Base-by-base conservation (phyloP, 2,888 invertebrate species). In the Agonopterix heracliana region DNA sequence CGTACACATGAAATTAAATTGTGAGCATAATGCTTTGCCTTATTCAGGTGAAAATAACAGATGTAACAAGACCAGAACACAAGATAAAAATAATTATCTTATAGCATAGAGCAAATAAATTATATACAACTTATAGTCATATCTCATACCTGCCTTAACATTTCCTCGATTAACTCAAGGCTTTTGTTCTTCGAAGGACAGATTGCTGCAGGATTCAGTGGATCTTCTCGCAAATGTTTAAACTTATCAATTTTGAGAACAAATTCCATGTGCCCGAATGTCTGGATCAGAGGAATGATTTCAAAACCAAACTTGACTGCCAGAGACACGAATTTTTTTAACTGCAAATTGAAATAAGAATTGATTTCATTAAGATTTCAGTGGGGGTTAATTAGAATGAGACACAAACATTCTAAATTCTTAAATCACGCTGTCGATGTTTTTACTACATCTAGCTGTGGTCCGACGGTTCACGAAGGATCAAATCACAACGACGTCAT, bases 251-350 rank as follows among this genome's bases (percentile, higher is more conserved):
- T 83, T 68, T 96, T 96, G 45, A 96, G 80, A 0, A 93, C 90
- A 80, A 93, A 94, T 74, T 96, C 96, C 81, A 96, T 81, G 70
- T 96, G 96, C 0, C 95, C 96, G 73, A 96, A 96, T 0, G 95
- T 95, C 81, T 95, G 96, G n/a, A 96, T 83, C 46, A 96, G 77
- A 0, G 96, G 96, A 60, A 96, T 94, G 0, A 95, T 83, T 54
- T 92, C 90, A 1, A 96, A 84, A 10, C 91, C 86, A 49, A 90
- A 85, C 13, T 85, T 66, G 34, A 74, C 72, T 0, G 94, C 95
- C 26, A 38, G 36, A 0, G n/a, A 44, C 0, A 86, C 48, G 36
- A 84, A 84, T 0, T 57, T 45, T 46, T 54, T 58, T 0, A 87
- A 69, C 86, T 86, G 65, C 44, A 74, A 26, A 5, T 26, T 26